Evolutionary conservation across 2,113 vertebrate genomes (phyloP).

Genomic region (Ageneiosus marmoratus): DNA sequence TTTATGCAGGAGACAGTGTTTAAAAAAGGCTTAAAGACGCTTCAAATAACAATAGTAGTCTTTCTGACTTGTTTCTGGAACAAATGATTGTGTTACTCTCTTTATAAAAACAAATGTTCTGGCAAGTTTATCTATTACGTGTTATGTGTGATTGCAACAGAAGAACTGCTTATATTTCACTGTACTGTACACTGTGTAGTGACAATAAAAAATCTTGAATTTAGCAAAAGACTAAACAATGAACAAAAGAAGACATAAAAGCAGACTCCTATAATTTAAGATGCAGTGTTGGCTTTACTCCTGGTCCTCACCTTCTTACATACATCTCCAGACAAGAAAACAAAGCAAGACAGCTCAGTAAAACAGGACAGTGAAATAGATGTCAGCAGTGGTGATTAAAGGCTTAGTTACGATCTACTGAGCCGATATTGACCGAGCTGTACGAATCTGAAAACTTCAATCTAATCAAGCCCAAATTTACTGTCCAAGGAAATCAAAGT

Average conservation of each 20-base stretch:
- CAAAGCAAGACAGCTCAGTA: conserved; percentile 5
- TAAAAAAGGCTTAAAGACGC: not conserved
- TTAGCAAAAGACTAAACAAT: not conserved
- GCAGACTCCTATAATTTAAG: not conserved
- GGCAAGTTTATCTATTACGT: too few species aligned
- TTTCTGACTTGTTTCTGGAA: not conserved
- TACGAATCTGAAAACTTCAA: not conserved
- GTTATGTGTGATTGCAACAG: too few species aligned
- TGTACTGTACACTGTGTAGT: too few species aligned
- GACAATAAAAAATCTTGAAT: too few species aligned
- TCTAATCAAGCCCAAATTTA: conserved; percentile 31
- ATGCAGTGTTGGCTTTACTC: not conserved
- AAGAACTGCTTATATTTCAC: too few species aligned
- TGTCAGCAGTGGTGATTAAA: conserved; percentile 47
- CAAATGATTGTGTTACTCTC: too few species aligned
- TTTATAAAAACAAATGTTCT: too few species aligned
- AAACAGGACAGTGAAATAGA: conserved; percentile 42
- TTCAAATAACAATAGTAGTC: not conserved
- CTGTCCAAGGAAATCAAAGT: conserved; percentile 51
- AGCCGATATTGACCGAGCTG: conserved; percentile 43
- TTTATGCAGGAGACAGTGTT: not conserved
- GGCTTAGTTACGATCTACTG: conserved; percentile 47
- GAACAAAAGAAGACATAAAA: not conserved
- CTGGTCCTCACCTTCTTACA: not conserved
- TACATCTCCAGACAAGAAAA: not conserved